These are phyloP conservation scores for Baronia brevicornis DNA, from an alignment of 2,888 invertebrate genomes.

Conservation along the genomic window DNA sequence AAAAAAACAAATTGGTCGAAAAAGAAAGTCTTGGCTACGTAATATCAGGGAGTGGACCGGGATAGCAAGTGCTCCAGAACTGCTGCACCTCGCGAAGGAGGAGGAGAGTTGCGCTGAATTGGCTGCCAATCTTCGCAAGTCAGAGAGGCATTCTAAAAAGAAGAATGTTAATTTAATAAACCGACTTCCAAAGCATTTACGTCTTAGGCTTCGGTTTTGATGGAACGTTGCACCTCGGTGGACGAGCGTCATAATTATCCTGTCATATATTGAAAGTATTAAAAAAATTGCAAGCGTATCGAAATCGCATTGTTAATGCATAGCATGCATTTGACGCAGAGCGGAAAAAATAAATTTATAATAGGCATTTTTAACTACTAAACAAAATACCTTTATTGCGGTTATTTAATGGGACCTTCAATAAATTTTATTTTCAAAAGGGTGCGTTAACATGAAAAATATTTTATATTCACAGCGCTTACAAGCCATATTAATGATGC, in stretches of 20 bases:
- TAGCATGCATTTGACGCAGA: conserved; percentile 34
- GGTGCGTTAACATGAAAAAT: conserved; percentile 11
- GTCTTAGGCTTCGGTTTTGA: too few relatives aligned
- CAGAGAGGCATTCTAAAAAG: too few relatives aligned
- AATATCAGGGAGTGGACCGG: too few relatives aligned
- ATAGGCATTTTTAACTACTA: conserved; percentile 28
- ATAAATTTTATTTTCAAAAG: conserved; percentile 10
- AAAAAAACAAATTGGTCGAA: too few relatives aligned
- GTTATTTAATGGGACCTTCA: conserved; percentile 6
- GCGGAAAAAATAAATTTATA: conserved; percentile 24
- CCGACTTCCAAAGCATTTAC: too few relatives aligned
- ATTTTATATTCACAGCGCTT: conserved; percentile 28
- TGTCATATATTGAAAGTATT: conserved; percentile 54
- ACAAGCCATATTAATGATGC: conserved; percentile 54
- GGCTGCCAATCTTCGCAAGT: too few relatives aligned
- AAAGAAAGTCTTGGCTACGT: too few relatives aligned
- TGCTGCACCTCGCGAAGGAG: too few relatives aligned
- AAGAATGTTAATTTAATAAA: too few relatives aligned
- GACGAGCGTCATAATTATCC: conserved; percentile 45
- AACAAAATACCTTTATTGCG: conserved; percentile 18
- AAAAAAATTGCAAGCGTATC: conserved; percentile 46
- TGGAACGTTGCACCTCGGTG: too few relatives aligned
- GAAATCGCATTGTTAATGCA: conserved; percentile 40
- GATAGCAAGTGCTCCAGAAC: too few relatives aligned
- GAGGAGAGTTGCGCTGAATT: too few relatives aligned